Conservation (phyloP, 2,888 invertebrate genomes). For the Lasioglossum pauxillum region DNA sequence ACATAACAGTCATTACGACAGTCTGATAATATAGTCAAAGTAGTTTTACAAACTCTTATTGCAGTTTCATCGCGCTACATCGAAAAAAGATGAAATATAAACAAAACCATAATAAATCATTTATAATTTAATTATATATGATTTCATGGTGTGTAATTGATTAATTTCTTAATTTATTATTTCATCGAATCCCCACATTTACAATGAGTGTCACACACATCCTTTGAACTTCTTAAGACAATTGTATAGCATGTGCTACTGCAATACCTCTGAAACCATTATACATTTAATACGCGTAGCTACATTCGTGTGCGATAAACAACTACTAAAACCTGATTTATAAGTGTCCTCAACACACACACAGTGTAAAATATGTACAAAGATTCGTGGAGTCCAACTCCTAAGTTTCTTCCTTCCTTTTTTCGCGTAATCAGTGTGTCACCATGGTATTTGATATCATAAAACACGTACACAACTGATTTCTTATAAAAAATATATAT, state of each 20-base stretch:
- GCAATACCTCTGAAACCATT: conserved; percentile 65
- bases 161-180: conserved; percentile 8
- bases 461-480: conserved; percentile 57
- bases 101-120: conserved; percentile 4
- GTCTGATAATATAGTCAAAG: not conserved
- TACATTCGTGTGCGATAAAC: conserved; percentile 63
- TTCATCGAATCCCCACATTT: conserved; percentile 18
- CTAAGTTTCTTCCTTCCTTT: conserved; percentile 31
- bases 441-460: conserved; percentile 55
- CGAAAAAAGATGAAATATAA: conserved; percentile 19
- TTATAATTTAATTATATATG: conserved; percentile 17
- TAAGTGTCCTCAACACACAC: conserved; percentile 45
- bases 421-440: conserved; percentile 37
- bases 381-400: conserved; percentile 54
- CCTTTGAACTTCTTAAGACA: conserved; percentile 58
- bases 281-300: conserved; percentile 60
- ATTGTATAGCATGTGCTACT: conserved; percentile 53
- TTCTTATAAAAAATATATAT: conserved; percentile 73
- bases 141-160: not conserved
- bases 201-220: conserved; percentile 56
- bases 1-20: not conserved
- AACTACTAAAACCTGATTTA: conserved; percentile 62
- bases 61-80: not conserved
- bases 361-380: conserved; percentile 71
- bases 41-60: conserved; percentile 12